Evolutionary conservation across 2,888 invertebrate genomes (phyloP).

Genomic region (Harpalus rubripes): DNA sequence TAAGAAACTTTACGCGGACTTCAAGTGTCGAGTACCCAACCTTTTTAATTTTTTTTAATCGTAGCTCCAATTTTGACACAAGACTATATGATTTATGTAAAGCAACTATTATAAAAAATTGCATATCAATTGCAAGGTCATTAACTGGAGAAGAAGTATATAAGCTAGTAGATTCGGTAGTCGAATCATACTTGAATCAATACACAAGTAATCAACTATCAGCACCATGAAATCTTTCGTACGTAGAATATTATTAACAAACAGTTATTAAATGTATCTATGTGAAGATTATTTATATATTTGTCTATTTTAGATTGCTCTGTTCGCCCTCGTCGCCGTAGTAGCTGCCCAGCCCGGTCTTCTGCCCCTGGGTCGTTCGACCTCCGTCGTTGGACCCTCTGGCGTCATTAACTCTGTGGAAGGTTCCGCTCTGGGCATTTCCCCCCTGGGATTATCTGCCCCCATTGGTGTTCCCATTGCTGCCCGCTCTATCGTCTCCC

Average conservation of each 20-base stretch:
- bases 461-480: too few species aligned
- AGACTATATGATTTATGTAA: neutral
- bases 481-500: neutral
- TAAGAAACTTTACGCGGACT: neutral
- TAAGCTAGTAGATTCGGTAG: neutral
- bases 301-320: neutral
- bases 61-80: neutral
- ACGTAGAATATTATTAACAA: neutral
- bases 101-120: neutral
- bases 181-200: constrained; percentile 2
- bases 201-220: neutral
- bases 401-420: neutral
- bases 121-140: neutral
- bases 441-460: neutral
- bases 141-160: neutral
- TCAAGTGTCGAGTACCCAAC: neutral
- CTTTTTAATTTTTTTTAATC: neutral
- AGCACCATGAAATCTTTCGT: neutral
- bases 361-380: neutral
- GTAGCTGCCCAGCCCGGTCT: neutral
- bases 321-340: neutral
- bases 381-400: neutral
- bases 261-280: too few species aligned
- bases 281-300: too few species aligned
- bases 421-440: neutral